phyloP scores from a whole-genome alignment of 2,113 vertebrate species.

The Toxotes chatareus region DNA sequence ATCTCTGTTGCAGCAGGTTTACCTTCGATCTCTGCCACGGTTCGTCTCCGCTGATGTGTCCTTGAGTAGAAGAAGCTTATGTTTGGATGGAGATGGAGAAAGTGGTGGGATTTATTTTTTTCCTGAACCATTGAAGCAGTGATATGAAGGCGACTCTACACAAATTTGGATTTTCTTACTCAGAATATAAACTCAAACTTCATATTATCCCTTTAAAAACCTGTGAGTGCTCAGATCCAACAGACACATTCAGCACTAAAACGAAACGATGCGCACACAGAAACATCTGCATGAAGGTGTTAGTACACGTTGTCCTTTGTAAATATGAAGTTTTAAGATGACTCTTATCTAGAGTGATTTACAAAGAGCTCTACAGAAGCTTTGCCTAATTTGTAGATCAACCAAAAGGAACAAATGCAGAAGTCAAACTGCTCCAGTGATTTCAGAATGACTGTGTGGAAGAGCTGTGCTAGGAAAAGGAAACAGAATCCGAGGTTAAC shows the following conservation, averaged over 20 bases:
- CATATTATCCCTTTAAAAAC: not conserved
- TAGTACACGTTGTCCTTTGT: not conserved
- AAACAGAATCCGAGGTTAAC: not conserved
- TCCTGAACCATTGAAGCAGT: not conserved
- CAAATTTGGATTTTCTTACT: slow-evolving; percentile 3
- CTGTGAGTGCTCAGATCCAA: not conserved
- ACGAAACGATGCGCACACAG: not conserved
- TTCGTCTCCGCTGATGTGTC: slow-evolving; percentile 30
- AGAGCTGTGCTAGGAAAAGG: not conserved
- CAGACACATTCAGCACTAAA: not conserved
- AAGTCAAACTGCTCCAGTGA: not conserved
- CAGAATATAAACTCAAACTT: not conserved
- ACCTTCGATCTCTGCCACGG: not conserved
- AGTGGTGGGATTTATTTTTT: no score
- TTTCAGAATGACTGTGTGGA: not conserved
- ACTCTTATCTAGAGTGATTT: not conserved
- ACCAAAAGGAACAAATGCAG: not conserved
- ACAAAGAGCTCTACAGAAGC: not conserved
- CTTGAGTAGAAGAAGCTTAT: not conserved
- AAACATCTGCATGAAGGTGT: not conserved
- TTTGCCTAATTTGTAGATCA: not conserved
- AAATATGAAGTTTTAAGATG: not conserved
- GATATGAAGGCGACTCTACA: no score
- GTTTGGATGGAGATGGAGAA: not conserved
- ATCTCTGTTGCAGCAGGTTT: not conserved